Evolutionary conservation across 2,113 vertebrate genomes (phyloP).

Genomic region (Indri indri): DNA sequence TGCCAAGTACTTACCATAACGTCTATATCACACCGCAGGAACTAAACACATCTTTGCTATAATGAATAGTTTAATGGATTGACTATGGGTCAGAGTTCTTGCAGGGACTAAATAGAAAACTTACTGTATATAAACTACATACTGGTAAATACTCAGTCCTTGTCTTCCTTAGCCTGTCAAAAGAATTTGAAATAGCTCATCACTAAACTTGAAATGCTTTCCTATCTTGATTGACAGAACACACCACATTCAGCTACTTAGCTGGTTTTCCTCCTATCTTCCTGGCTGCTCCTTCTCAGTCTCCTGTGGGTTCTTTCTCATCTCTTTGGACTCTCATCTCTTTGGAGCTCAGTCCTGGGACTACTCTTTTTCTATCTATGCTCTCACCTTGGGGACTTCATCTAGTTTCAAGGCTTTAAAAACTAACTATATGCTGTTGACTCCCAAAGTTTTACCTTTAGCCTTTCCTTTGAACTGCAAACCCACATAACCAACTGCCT

Average conservation of each 20-base stretch:
- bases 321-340: background rate
- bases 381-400: background rate
- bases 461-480: background rate
- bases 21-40: background rate
- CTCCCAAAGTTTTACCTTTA: background rate
- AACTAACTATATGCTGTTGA: background rate
- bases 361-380: background rate
- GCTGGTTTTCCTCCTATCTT: background rate
- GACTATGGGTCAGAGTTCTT: background rate
- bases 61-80: slow-evolving; percentile 32
- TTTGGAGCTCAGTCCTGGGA: background rate
- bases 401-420: background rate
- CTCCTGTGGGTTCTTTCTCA: background rate
- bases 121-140: background rate
- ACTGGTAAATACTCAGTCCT: background rate
- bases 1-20: background rate
- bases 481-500: background rate
- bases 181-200: background rate
- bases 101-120: background rate
- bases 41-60: slow-evolving; percentile 12
- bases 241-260: background rate
- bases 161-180: background rate
- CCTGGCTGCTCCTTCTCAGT: background rate
- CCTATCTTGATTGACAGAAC: background rate
- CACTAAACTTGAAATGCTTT: background rate